A percentile compares a stretch with the other conserved stretches of the same genome.
Evolutionary conservation across 2,888 invertebrate species (phyloP).

Genomic region (Rambutsinella grinnellia): DNA sequence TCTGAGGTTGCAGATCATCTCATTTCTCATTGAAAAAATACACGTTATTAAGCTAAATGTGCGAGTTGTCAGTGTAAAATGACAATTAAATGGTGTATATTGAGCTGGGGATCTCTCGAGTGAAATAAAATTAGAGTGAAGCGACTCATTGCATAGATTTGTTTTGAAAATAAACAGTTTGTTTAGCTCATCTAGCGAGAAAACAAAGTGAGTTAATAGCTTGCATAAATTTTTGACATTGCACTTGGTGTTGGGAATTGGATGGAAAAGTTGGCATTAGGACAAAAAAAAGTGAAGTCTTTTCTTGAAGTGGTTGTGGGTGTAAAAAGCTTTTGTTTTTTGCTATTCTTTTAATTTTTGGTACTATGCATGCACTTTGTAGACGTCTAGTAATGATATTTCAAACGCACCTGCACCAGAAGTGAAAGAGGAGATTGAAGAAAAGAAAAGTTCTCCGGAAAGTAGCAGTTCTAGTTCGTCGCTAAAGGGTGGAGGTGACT

Average conservation of each 20-base stretch:
- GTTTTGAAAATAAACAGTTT: too few relatives aligned
- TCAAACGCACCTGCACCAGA: background rate
- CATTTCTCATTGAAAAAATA: too few relatives aligned
- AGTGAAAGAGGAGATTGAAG: conserved; percentile 16
- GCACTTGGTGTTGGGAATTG: background rate
- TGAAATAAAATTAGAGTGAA: too few relatives aligned
- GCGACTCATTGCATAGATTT: too few relatives aligned
- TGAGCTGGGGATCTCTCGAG: too few relatives aligned
- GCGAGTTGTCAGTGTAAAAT: too few relatives aligned
- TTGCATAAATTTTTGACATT: background rate
- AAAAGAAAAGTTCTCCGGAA: background rate
- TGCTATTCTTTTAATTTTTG: conserved; percentile 14
- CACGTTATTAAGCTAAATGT: too few relatives aligned
- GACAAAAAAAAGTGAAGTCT: too few relatives aligned
- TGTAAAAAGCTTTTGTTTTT: conserved; percentile 2
- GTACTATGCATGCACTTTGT: conserved; percentile 25
- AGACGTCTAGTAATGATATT: conserved; percentile 17
- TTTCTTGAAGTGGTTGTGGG: background rate
- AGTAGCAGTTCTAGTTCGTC: background rate
- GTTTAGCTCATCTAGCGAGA: too few relatives aligned
- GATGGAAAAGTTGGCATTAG: too few relatives aligned
- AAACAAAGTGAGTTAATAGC: background rate
- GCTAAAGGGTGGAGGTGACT: background rate
- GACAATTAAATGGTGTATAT: too few relatives aligned
- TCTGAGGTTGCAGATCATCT: too few relatives aligned